These are phyloP conservation scores for Acromyrmex heyeri DNA, from an alignment of 1,140 invertebrate genomes.

Conservation along the genomic window DNA sequence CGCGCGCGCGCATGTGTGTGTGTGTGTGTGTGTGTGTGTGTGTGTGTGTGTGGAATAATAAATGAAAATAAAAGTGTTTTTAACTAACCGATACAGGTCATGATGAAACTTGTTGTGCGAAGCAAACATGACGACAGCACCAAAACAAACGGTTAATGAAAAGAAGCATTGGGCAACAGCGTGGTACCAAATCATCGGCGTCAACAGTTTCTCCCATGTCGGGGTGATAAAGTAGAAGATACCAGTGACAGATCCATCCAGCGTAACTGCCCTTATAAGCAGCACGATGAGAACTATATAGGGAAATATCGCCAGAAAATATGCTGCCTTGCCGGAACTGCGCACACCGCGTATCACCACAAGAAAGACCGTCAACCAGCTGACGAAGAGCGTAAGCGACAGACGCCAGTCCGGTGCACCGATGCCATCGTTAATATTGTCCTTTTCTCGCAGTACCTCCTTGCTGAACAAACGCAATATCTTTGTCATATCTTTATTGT, in stretches of 20 bases:
- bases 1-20: too few species aligned
- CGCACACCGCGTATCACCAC: slow-evolving; percentile 90
- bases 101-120: slow-evolving; percentile 94
- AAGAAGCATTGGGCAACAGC: slow-evolving; percentile 93
- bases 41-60: too few species aligned
- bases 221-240: slow-evolving; percentile 91
- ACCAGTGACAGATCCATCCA: slow-evolving; percentile 92
- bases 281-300: slow-evolving; percentile 94
- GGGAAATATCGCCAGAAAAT: slow-evolving; percentile 95
- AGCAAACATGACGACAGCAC: slow-evolving; percentile 93
- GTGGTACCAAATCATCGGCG: slow-evolving; percentile 91
- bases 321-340: slow-evolving; percentile 89
- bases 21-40: too few species aligned
- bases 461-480: slow-evolving; percentile 86
- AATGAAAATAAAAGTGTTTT: background rate
- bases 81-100: slow-evolving; percentile 91
- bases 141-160: slow-evolving; percentile 92
- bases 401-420: slow-evolving; percentile 92
- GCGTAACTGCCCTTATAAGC: slow-evolving; percentile 91
- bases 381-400: slow-evolving; percentile 90
- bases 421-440: slow-evolving; percentile 91
- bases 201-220: slow-evolving; percentile 88
- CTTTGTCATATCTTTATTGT: background rate
- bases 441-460: slow-evolving; percentile 90
- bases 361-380: slow-evolving; percentile 91